phyloP scores from a whole-genome alignment of 2,888 invertebrate species.

The Cryptosula pallasiana region DNA sequence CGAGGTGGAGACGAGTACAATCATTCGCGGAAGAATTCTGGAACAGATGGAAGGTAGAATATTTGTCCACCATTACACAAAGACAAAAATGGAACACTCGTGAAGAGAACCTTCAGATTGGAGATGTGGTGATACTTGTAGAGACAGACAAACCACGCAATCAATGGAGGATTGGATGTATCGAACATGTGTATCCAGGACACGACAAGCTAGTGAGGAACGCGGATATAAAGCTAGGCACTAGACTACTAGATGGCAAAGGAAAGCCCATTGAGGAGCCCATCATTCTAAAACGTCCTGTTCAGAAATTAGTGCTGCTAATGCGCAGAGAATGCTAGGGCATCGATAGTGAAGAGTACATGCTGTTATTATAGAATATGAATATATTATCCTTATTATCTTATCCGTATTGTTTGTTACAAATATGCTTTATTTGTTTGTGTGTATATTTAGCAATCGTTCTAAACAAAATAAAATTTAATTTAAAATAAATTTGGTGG shows the following conservation, averaged over 20 bases:
- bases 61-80: neutral
- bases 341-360: too few relatives aligned
- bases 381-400: too few relatives aligned
- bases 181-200: neutral
- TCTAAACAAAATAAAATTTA: too few relatives aligned
- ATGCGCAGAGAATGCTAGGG: too few relatives aligned
- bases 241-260: neutral
- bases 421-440: too few relatives aligned
- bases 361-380: too few relatives aligned
- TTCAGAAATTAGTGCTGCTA: slow-evolving; percentile 2
- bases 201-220: neutral
- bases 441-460: too few relatives aligned
- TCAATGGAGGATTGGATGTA: neutral
- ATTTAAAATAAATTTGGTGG: too few relatives aligned
- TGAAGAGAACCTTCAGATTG: too few relatives aligned
- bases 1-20: neutral
- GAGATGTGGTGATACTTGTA: neutral
- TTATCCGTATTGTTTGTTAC: too few relatives aligned
- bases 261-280: too few relatives aligned
- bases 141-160: neutral
- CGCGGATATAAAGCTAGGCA: neutral
- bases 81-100: neutral
- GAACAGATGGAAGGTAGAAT: neutral
- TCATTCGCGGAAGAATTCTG: neutral
- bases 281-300: neutral